Evolutionary conservation across 2,797 vertebrate genomes (phyloP).

Genomic region (Microtus agrestis): DNA sequence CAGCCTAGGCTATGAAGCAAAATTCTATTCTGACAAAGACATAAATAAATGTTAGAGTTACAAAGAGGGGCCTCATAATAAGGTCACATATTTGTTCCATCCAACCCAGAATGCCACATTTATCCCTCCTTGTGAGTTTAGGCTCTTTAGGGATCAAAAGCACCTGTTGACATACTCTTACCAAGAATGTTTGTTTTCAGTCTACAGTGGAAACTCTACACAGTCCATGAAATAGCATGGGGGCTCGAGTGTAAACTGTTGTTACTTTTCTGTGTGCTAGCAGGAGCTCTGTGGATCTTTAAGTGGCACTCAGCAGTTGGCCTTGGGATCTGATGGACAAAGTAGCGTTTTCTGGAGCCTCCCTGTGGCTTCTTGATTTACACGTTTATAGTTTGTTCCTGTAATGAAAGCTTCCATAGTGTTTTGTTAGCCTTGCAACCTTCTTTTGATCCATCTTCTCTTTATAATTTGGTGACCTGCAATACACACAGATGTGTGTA

Average conservation of each 20-base stretch:
- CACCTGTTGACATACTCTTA: conserved; percentile 27
- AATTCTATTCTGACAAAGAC: not conserved
- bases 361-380: conserved; percentile 9
- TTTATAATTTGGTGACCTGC: not conserved
- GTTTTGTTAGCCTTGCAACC: not conserved
- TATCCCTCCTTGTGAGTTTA: not conserved
- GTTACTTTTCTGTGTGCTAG: not conserved
- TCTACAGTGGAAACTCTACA: not conserved
- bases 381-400: not conserved
- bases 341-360: not conserved
- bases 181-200: conserved; percentile 42
- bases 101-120: not conserved
- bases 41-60: not conserved
- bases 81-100: not conserved
- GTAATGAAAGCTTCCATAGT: not conserved
- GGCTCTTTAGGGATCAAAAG: not conserved
- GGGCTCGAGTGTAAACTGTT: not conserved
- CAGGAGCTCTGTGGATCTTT: not conserved
- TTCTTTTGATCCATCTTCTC: not conserved
- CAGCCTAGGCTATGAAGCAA: not conserved
- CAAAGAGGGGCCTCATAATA: not conserved
- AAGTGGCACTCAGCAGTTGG: not conserved
- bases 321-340: not conserved
- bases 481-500: not conserved
- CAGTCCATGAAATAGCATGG: not conserved